A percentile compares a stretch with the other conserved stretches of the same genome.
These are phyloP conservation scores for Blastomussa wellsi DNA, from an alignment of 92 coral and sea anemone species.

Conservation along the genomic window DNA sequence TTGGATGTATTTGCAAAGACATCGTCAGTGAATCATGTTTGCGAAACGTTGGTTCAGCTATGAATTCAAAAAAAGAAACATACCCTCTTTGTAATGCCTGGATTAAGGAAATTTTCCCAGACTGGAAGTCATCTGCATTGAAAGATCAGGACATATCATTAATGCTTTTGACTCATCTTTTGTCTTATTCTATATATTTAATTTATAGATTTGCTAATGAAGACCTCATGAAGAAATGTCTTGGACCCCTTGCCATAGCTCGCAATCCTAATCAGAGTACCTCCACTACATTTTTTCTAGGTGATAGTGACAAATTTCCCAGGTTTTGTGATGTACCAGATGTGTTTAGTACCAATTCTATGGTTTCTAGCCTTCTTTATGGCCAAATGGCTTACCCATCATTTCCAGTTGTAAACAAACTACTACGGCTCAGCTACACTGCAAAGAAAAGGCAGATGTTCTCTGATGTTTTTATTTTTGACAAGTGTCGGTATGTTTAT, in stretches of 20 bases:
- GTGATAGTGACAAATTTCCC: background rate
- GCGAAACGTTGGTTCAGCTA: background rate
- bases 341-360: background rate
- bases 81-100: background rate
- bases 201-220: background rate
- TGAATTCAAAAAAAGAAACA: no score
- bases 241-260: background rate
- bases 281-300: no score
- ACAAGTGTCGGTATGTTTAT: conserved; percentile 44
- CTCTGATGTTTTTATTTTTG: conserved; percentile 46
- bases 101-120: conserved; percentile 4
- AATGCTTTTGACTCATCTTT: background rate
- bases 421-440: conserved; percentile 32
- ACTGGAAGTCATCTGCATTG: background rate
- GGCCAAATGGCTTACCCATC: conserved; percentile 60
- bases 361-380: conserved; percentile 30
- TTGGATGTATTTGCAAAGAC: background rate
- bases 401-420: conserved; percentile 38
- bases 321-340: conserved; percentile 3
- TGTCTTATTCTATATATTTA: background rate
- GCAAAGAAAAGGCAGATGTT: conserved; percentile 44
- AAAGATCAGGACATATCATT: background rate
- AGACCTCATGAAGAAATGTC: background rate
- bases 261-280: background rate
- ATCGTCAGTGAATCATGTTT: background rate